These are phyloP conservation scores for Drosophila eohydei DNA, from an alignment of 2,888 invertebrate species.

Conservation along the genomic window DNA sequence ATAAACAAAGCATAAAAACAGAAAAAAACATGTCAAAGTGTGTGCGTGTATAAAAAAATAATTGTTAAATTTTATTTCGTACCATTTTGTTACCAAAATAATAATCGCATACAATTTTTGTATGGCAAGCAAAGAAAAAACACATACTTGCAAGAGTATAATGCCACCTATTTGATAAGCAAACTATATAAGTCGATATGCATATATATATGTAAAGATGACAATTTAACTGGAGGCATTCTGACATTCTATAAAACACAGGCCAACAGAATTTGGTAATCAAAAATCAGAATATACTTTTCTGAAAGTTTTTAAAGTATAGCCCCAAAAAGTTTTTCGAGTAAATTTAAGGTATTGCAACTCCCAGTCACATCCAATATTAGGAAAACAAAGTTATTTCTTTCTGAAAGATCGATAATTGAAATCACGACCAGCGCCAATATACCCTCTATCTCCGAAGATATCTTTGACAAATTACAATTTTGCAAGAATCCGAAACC, in stretches of 20 bases:
- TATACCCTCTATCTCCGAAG: not conserved
- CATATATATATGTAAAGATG: slow-evolving; percentile 17
- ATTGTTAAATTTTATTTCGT: slow-evolving; percentile 45
- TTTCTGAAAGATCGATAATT: not conserved
- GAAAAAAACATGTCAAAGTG: slow-evolving; percentile 31
- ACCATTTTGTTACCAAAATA: slow-evolving; percentile 50
- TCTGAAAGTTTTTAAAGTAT: no score
- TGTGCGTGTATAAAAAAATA: slow-evolving; percentile 31
- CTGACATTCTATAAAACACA: not conserved
- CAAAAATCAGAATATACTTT: not conserved
- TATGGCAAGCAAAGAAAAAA: slow-evolving; percentile 31
- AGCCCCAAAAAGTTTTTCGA: not conserved
- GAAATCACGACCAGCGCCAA: not conserved
- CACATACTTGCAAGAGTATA: slow-evolving; percentile 8
- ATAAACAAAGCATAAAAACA: slow-evolving; percentile 3
- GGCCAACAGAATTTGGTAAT: not conserved
- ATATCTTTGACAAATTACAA: not conserved
- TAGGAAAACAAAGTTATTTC: no score
- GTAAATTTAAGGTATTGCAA: not conserved
- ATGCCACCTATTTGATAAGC: slow-evolving; percentile 42
- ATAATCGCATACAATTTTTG: slow-evolving; percentile 45
- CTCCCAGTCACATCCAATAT: not conserved
- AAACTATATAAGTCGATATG: slow-evolving; percentile 12
- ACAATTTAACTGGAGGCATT: slow-evolving; percentile 19
- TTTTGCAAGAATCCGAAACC: not conserved